phyloP scores from a whole-genome alignment of 2,888 invertebrate genomes.

The Trachelus stipa region DNA sequence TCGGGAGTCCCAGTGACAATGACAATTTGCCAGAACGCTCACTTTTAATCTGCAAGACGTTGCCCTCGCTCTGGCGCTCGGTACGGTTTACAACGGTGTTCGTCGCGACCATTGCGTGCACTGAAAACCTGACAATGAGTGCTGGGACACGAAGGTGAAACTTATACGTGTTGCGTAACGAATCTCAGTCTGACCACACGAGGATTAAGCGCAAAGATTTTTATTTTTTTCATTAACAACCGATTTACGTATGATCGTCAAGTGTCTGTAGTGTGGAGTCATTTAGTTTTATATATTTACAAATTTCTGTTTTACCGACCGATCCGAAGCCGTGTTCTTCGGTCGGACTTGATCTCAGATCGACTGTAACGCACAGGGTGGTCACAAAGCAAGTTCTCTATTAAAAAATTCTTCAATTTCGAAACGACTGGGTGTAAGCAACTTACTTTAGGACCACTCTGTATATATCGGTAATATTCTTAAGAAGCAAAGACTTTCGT shows the following conservation, averaged over 20 bases:
- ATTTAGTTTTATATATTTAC: neutral
- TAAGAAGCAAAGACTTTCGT: neutral
- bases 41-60: neutral
- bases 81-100: neutral
- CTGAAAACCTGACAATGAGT: neutral
- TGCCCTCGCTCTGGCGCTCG: neutral
- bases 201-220: neutral
- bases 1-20: neutral
- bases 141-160: conserved; percentile 28
- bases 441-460: neutral
- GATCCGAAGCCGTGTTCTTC: neutral
- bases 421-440: neutral
- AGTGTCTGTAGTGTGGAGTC: neutral
- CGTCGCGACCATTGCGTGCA: neutral
- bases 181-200: conserved; percentile 3
- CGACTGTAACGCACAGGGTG: neutral
- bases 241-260: neutral
- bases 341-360: neutral
- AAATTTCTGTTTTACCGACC: neutral
- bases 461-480: neutral
- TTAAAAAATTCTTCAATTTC: neutral
- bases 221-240: neutral
- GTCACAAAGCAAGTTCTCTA: neutral
- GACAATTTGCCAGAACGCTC: neutral
- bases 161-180: conserved; percentile 35